Conservation (phyloP, 2,888 invertebrate species). For the Unio delphinus region DNA sequence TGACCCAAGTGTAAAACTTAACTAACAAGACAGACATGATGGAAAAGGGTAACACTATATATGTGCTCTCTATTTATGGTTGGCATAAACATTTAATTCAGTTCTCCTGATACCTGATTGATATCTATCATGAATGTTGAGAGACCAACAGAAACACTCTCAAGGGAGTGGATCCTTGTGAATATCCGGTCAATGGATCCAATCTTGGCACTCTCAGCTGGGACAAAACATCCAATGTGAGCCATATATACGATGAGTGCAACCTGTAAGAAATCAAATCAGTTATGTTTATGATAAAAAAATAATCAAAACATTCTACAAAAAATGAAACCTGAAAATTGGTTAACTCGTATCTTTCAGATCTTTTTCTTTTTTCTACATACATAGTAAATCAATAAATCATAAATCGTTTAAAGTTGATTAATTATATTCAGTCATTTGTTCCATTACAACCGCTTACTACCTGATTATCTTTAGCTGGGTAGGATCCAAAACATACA, state of each 20-base stretch:
- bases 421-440: too few relatives aligned
- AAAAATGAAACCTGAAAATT: not conserved
- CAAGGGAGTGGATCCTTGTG: conserved; percentile 82
- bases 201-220: conserved; percentile 82
- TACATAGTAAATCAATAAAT: too few relatives aligned
- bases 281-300: not conserved
- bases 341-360: not conserved
- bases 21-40: too few relatives aligned
- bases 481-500: not conserved
- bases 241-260: conserved; percentile 87
- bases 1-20: too few relatives aligned
- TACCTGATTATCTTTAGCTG: too few relatives aligned
- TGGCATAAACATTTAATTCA: too few relatives aligned
- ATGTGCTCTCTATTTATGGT: too few relatives aligned
- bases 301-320: not conserved
- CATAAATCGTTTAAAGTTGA: too few relatives aligned
- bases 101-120: conserved; percentile 78
- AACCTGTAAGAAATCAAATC: conserved; percentile 67
- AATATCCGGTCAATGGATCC: conserved; percentile 83
- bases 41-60: too few relatives aligned
- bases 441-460: too few relatives aligned
- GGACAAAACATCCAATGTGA: conserved; percentile 91
- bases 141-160: conserved; percentile 84
- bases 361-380: not conserved
- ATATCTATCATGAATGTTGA: conserved; percentile 90